Percentiles rank a stretch among this genome's conserved stretches.
Evolutionary conservation across 2,113 vertebrate species (phyloP).

Genomic region (Syngnathus scovelli): DNA sequence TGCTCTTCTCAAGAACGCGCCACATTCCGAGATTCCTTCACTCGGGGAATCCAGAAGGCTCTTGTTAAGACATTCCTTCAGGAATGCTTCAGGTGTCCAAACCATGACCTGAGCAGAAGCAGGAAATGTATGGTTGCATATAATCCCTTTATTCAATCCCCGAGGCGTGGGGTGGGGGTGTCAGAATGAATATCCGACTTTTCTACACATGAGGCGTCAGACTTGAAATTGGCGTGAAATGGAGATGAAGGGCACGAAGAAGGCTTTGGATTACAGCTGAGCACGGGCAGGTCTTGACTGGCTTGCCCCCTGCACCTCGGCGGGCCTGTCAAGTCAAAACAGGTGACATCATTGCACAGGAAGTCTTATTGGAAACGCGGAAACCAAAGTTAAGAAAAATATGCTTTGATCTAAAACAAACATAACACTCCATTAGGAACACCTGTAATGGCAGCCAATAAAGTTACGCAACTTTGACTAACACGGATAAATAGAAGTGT

Average conservation of each 20-base stretch:
- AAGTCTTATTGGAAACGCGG: neutral
- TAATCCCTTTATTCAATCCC: neutral
- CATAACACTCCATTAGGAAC: neutral
- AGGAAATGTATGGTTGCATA: neutral
- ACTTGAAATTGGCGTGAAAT: neutral
- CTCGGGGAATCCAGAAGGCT: neutral
- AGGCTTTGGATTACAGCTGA: neutral
- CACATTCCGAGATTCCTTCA: neutral
- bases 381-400: neutral
- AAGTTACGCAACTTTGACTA: neutral
- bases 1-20: neutral
- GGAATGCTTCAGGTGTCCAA: neutral
- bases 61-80: neutral
- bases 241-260: neutral
- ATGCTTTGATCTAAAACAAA: conserved; percentile 1
- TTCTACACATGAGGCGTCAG: neutral
- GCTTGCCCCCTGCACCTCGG: neutral
- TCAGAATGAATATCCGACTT: neutral
- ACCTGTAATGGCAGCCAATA: neutral
- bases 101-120: neutral
- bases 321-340: conserved; percentile 8
- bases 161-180: too few relatives aligned
- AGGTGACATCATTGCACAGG: conserved; percentile 5
- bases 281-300: conserved; percentile 1
- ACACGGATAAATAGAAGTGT: neutral